Evolutionary conservation across 2,797 vertebrate species (phyloP), one percentile per base, ranked within the genome.

Genomic region (Anguilla anguilla): DNA sequence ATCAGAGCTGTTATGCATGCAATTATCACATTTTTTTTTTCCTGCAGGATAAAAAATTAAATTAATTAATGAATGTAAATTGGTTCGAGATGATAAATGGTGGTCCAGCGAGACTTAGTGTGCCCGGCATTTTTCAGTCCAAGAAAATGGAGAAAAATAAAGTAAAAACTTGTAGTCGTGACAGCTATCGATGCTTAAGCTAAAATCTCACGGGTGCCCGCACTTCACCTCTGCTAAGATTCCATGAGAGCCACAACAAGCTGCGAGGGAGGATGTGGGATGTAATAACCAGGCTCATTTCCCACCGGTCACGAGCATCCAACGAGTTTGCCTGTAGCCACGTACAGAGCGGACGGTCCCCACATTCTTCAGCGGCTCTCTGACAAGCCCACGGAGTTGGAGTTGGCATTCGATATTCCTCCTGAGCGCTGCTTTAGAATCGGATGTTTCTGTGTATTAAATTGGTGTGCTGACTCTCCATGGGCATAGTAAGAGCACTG

Each of bases 221-320:
- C 74, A 43, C 35, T 88, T 86, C 79, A 57, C 83, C 88, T 86
- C 49, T 1, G 74, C 61, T n/a, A 51, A 61, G 35, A 83, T 31
- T 61, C 84, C 84, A 51, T 55, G 46, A 61, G 19, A 86, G 57
- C 43, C 69, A 53, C 43, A 35, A 15, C 77, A 86, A 72, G 57
- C 28, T 11, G 19, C 77, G 4, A 11, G 25, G 19, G 55, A 67
- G 74, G 25, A 86, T 51, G 64, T 19, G 46, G 74, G 84, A 57
- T 83, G 69, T 86, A 19, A 77, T 86, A 59, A 83, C 25, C n/a
- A 64, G 86, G 51, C 81, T 89, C 59, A 86, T 89, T 89, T 84
- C 31, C 64, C 85, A 86, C 67, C 35, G 57, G 81, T 55, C 67
- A 86, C 25, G 82, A 85, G 67, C 77, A 82, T 89, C 88, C 83